Percentiles rank a stretch among this genome's conserved stretches.
phyloP scores from a whole-genome alignment of 2,797 vertebrate genomes.

The Xiphorhynchus erythropygius region DNA sequence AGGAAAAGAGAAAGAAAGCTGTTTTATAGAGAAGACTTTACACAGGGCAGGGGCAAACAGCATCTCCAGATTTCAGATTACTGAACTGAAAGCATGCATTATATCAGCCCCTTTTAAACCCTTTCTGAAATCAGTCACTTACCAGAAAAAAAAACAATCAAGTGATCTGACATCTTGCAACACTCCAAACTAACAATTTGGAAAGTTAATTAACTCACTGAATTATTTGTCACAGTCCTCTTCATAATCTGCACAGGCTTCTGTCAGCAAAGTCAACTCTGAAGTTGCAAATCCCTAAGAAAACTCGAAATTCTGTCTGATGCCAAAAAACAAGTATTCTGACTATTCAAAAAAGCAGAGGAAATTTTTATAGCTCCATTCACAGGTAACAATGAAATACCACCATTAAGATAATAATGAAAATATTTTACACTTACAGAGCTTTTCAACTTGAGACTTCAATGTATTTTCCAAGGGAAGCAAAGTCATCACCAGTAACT shows the following conservation, averaged over 20 bases:
- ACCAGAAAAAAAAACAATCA: background rate
- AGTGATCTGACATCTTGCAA: background rate
- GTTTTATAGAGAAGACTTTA: accelerated
- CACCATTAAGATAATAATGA: background rate
- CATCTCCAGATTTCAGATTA: background rate
- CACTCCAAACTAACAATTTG: background rate
- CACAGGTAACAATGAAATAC: background rate
- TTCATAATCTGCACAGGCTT: background rate
- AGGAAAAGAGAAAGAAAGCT: background rate
- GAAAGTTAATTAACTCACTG: background rate
- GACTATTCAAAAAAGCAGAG: background rate
- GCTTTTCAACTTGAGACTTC: background rate
- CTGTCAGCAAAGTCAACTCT: background rate
- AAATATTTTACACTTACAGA: background rate
- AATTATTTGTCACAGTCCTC: background rate
- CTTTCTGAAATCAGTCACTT: background rate
- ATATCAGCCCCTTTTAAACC: background rate
- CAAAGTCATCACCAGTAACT: background rate
- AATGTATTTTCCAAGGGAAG: background rate
- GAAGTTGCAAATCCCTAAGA: background rate
- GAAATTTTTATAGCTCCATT: background rate
- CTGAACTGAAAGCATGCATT: background rate
- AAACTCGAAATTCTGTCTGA: background rate
- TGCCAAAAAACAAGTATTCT: background rate
- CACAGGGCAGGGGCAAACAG: background rate